Conservation (phyloP, 2,797 vertebrate species). For the Salmo trutta region DNA sequence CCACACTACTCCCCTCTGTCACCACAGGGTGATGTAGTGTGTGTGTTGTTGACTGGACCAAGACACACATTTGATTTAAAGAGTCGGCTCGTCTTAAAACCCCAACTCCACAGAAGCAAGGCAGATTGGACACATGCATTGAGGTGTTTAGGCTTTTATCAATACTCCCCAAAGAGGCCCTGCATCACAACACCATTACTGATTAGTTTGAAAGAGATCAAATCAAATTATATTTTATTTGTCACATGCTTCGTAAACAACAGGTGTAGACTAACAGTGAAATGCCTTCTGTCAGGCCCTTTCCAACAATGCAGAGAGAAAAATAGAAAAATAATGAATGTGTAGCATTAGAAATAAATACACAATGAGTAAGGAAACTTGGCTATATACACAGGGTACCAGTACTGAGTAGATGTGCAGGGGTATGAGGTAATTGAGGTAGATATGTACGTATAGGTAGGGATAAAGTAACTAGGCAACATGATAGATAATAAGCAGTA, state of each 20-base stretch:
- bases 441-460: background rate
- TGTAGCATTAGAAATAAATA: too few relatives aligned
- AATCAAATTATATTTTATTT: background rate
- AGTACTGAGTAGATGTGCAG: too few relatives aligned
- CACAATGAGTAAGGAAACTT: background rate
- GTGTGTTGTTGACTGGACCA: background rate
- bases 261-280: too few relatives aligned
- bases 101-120: background rate
- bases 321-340: too few relatives aligned
- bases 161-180: conserved; percentile 52
- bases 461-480: background rate
- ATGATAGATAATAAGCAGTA: background rate
- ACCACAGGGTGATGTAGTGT: background rate
- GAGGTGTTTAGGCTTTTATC: conserved; percentile 53
- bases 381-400: background rate
- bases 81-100: too few relatives aligned
- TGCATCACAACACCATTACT: conserved; percentile 44
- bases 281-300: too few relatives aligned
- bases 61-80: background rate
- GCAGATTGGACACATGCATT: background rate
- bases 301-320: too few relatives aligned
- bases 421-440: background rate
- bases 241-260: too few relatives aligned
- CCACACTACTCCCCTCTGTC: background rate
- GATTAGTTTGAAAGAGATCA: conserved; percentile 40